Conservation (phyloP, 2,797 vertebrate species). For the Anguilla anguilla region DNA sequence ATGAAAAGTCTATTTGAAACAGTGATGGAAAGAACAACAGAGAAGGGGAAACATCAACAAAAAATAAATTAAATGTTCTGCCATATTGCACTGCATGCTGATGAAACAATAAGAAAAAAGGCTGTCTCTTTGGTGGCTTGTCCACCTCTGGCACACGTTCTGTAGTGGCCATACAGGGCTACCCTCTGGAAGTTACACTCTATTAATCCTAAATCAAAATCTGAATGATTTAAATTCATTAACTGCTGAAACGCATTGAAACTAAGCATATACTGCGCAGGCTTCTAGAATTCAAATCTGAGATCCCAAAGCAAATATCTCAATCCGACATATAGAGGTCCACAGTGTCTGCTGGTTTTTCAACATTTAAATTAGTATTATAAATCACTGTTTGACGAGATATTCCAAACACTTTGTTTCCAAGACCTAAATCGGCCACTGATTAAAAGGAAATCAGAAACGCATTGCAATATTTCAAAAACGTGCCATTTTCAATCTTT, state of each 20-base stretch:
- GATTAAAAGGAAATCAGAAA: too few species aligned
- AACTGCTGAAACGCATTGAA: too few species aligned
- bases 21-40: neutral
- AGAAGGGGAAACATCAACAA: neutral
- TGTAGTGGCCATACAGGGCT: neutral
- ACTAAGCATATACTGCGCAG: too few species aligned
- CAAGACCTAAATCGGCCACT: neutral
- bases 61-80: neutral
- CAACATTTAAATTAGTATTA: neutral
- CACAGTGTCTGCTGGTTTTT: neutral
- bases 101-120: neutral
- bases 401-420: neutral
- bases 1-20: neutral
- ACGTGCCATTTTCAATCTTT: too few species aligned
- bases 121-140: neutral
- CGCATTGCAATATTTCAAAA: too few species aligned
- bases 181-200: neutral
- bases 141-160: neutral
- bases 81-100: neutral
- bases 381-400: neutral
- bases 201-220: neutral
- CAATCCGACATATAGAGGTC: neutral
- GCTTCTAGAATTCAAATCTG: too few species aligned
- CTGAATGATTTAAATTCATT: too few species aligned
- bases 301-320: neutral